Conservation (phyloP, 2,113 vertebrate species). For the Poeciliopsis turrubarensis region DNA sequence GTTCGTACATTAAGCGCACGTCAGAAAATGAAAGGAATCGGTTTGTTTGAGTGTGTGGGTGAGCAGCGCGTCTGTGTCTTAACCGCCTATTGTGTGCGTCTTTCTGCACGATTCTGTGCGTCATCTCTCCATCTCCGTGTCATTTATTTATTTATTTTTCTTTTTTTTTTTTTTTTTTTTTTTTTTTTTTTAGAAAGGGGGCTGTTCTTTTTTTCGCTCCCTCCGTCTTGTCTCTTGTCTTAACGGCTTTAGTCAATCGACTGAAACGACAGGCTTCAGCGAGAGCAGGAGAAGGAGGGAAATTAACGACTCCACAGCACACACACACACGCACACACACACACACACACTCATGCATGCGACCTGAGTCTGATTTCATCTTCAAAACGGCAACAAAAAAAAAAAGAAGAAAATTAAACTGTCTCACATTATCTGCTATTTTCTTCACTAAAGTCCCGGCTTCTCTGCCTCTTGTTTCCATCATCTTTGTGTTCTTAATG, state of each 20-base stretch:
- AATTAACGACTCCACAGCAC: slow-evolving; percentile 60
- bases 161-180: slow-evolving; percentile 22
- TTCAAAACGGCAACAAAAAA: slow-evolving; percentile 1
- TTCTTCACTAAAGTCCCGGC: slow-evolving; percentile 14
- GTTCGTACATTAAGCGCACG: slow-evolving; percentile 1
- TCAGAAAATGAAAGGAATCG: slow-evolving; percentile 22
- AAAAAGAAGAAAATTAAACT: slow-evolving; percentile 34
- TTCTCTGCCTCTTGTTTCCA: neutral
- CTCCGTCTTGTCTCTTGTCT: slow-evolving; percentile 32
- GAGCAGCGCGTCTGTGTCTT: neutral
- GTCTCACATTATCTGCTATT: slow-evolving; percentile 30
- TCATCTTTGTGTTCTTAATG: slow-evolving; percentile 33
- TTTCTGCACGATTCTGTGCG: slow-evolving; percentile 36
- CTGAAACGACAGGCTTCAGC: slow-evolving; percentile 57
- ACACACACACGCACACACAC: slow-evolving; percentile 49
- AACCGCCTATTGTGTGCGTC: slow-evolving; percentile 6
- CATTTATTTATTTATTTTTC: neutral
- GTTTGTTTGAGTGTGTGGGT: slow-evolving; percentile 15
- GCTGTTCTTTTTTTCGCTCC: neutral
- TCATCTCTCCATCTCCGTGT: slow-evolving; percentile 10
- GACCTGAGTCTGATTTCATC: slow-evolving; percentile 27
- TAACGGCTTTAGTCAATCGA: slow-evolving; percentile 54
- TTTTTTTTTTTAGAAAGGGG: slow-evolving; percentile 6
- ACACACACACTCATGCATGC: slow-evolving; percentile 55
- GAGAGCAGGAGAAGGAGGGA: slow-evolving; percentile 39